phyloP scores from a whole-genome alignment of 92 coral and sea anemone species.

The Heliopora coerulea region DNA sequence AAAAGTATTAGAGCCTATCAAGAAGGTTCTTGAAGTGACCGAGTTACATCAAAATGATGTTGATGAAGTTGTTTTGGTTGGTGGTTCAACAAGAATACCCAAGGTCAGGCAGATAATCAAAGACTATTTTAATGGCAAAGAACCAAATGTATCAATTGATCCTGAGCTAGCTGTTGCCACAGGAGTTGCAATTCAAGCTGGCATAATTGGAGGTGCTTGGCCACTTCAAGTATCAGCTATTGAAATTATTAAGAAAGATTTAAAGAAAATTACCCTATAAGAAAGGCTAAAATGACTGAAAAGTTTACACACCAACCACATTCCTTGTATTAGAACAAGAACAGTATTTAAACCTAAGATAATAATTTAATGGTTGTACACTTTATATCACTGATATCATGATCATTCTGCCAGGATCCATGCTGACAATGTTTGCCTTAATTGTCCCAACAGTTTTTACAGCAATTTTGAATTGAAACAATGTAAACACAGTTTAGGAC shows the following conservation, averaged over 20 bases:
- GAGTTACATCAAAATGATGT: constrained; percentile 67
- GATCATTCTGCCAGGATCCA: no score
- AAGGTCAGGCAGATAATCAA: constrained; percentile 75
- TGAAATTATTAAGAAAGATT: constrained; percentile 72
- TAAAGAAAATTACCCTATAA: constrained; percentile 64
- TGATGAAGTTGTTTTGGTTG: constrained; percentile 91
- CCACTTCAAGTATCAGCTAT: constrained; percentile 98
- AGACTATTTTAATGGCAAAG: constrained; percentile 84
- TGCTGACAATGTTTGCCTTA: no score
- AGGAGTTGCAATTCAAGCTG: constrained; percentile 97
- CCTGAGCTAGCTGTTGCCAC: constrained; percentile 98
- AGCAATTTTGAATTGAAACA: no score
- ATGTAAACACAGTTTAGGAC: no score
- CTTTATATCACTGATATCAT: no score
- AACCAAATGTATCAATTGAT: constrained; percentile 90
- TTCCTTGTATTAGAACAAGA: no score
- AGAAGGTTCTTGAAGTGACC: constrained; percentile 77
- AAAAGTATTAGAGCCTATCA: constrained; percentile 77
- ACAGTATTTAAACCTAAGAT: no score
- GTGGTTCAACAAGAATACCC: constrained; percentile 93
- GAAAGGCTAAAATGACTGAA: neutral
- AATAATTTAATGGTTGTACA: no score
- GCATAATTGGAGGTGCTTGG: constrained; percentile 99
- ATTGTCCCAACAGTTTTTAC: no score
- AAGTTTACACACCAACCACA: no score